Evolutionary conservation across 2,888 invertebrate genomes (phyloP), one percentile per base, ranked within the genome.

Genomic region (Ametastegia equiseti): DNA sequence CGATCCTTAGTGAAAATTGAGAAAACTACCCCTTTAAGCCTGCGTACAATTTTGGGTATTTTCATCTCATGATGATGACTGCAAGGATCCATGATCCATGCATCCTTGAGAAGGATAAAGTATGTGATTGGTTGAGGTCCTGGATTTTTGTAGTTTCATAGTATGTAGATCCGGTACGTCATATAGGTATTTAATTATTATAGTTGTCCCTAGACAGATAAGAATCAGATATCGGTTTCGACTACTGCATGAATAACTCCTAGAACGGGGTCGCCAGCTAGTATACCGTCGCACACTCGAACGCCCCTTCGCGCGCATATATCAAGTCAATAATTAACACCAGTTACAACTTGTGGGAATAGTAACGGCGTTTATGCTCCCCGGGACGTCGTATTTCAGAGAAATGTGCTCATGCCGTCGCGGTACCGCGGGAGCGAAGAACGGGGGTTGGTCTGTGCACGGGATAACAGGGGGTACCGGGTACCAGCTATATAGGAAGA

Each of bases 291-390:
- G 69, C 81, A 80, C 81, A 81, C 83, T 42, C 83, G 79, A 63
- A 60, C 83, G 83, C 81, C 73, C 81, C 82, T 47, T 45, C 81
- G 30, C 84, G 39, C 79, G 78, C 83, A 87, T 89, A 89, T 89
- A 90, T 89, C 89, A 88, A 88, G 89, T 90, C 91, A 91, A 91
- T 91, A 91, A 91, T 91, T 91, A 91, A 91, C 91, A 91, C 90
- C 91, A 90, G 91, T 91, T 91, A 91, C 90, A 91, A 91, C 90
- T 90, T 91, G 90, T 89, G 91, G 91, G 90, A 90, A 91, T 90
- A 90, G 91, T 89, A 91, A 90, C 90, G 90, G 90, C 90, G 88
- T 90, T 90, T 89, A 90, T 90, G 91, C 90, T 90, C 91, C 90
- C 89, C 89, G 90, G 91, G 90, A 91, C 90, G 89, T 90, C 91